Evolutionary conservation across 1,140 invertebrate genomes (phyloP), one percentile per base, ranked within the genome.

Genomic region (Gryon sp.): DNA sequence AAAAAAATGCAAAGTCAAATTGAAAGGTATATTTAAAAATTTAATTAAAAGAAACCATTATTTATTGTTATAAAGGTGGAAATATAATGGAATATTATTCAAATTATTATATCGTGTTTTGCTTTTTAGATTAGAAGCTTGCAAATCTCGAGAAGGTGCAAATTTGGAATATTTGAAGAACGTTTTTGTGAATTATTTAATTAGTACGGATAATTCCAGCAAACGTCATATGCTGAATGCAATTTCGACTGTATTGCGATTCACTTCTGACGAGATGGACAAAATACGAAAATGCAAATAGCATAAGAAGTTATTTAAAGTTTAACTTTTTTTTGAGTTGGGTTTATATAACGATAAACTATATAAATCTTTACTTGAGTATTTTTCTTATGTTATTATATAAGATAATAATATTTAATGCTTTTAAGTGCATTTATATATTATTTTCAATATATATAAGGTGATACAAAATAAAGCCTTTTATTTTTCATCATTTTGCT

Each of bases 111-210:
- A 26, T 43, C 48, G 24, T 34, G 19, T 12, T 24, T 32, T 38
- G 41, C 78, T 68, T 76, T 85, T 86, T 80, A 95, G 95, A 79
- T 84, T 95, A 30, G 92, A 95, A 78, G 90, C 94, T 4, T 94
- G 92, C 76, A 92, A 94, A 80, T 94, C 93, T 2, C 88, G 95
- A 14, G 95, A 96, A 87, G 94, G 94, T 6, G 95, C 95, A 0
- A 97, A 97, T 89, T 85, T 97, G 32, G 95, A 97, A 83, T 97
- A 97, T 83, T 84, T 97, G 62, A 97, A 97, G 86, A 97, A 97
- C 88, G 95, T 97, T 5, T 92, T 96, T 32, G 91, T 96, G 12
- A 94, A 94, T 70, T 97, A 93, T 83, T 90, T 97, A 45, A 90
- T 93, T n/a, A 93, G 92, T 7, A 90, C 88, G 0, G 94, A 95